phyloP scores from a whole-genome alignment of 2,888 invertebrate genomes.

The Prosopocoilus inquinatus region DNA sequence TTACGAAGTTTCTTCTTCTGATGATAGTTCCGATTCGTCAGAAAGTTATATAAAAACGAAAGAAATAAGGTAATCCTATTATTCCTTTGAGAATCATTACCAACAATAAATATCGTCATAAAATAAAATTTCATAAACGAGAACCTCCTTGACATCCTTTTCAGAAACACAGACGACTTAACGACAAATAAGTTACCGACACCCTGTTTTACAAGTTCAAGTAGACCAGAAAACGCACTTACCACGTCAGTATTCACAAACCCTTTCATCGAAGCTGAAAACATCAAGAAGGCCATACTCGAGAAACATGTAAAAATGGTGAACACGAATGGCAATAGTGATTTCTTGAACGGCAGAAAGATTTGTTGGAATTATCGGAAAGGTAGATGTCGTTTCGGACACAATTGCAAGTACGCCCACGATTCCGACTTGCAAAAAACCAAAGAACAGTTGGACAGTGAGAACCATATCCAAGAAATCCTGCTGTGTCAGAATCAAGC shows the following conservation, averaged over 20 bases:
- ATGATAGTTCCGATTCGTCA: slow-evolving; percentile 31
- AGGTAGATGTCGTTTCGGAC: slow-evolving; percentile 86
- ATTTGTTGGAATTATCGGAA: slow-evolving; percentile 93
- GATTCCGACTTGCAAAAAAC: slow-evolving; percentile 78
- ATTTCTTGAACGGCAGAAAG: slow-evolving; percentile 81
- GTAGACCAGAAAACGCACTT: slow-evolving; percentile 46
- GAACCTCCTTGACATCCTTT: slow-evolving; percentile 20
- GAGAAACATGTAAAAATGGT: slow-evolving; percentile 94
- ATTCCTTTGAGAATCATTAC: no score
- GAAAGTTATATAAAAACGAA: slow-evolving; percentile 15
- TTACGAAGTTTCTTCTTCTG: slow-evolving; percentile 60
- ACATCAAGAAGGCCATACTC: slow-evolving; percentile 79
- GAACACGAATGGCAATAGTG: slow-evolving; percentile 63
- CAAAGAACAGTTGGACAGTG: slow-evolving; percentile 58
- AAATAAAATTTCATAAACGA: not conserved
- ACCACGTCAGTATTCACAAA: slow-evolving; percentile 78
- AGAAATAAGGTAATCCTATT: no score
- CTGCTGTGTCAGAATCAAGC: slow-evolving; percentile 43
- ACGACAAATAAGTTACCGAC: slow-evolving; percentile 53
- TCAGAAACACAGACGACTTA: slow-evolving; percentile 10
- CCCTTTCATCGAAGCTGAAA: slow-evolving; percentile 82
- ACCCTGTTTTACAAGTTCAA: slow-evolving; percentile 59
- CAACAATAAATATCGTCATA: no score
- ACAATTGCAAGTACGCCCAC: slow-evolving; percentile 89
- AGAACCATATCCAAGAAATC: slow-evolving; percentile 53